Conservation (phyloP, 2,113 vertebrate genomes). For the Leucopsar rothschildi region DNA sequence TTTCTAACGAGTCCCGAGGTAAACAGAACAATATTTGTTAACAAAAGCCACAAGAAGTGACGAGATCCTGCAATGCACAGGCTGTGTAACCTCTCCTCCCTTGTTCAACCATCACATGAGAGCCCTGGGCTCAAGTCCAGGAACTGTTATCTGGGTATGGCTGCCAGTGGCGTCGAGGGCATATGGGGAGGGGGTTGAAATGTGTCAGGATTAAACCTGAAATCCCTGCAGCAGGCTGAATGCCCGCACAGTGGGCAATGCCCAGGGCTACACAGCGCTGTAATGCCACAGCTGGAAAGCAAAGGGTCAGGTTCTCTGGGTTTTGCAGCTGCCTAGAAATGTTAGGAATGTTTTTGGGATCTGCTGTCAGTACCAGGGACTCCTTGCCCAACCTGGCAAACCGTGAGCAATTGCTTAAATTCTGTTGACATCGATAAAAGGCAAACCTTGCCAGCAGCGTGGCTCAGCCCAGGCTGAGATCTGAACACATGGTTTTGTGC, state of each 20-base stretch:
- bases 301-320: background rate
- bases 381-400: background rate
- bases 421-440: background rate
- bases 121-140: background rate
- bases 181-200: background rate
- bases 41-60: slow-evolving; percentile 26
- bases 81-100: background rate
- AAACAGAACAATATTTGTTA: slow-evolving; percentile 67
- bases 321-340: background rate
- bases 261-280: accelerated
- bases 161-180: background rate
- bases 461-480: background rate
- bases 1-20: slow-evolving; percentile 63
- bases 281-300: background rate
- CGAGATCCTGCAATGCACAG: background rate
- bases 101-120: background rate
- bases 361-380: background rate
- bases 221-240: background rate
- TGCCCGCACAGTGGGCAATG: accelerated
- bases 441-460: background rate
- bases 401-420: background rate
- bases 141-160: background rate
- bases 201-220: background rate
- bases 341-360: background rate
- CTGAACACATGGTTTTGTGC: background rate